Evolutionary conservation across 2,797 vertebrate genomes (phyloP), one percentile per base, ranked within the genome.

Genomic region (Alcedo quadribrachys): DNA sequence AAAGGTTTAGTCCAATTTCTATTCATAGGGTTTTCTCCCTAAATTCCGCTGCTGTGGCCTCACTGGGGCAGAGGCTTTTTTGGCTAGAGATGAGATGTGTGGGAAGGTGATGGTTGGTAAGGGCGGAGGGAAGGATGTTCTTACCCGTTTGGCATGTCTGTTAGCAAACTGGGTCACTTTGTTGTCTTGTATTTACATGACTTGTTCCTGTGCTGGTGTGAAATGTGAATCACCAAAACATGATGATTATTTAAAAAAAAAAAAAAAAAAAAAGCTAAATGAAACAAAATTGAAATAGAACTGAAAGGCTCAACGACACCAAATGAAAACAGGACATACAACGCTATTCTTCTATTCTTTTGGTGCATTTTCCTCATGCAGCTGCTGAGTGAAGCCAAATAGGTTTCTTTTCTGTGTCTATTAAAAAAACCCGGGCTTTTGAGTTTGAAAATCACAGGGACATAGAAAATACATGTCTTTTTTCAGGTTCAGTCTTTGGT

Each of bases 201-300:
- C 81, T 93, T 94, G 88, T 85, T 92, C 75, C 69, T 82, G 89
- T 63, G 89, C 81, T 96, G 85, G 89, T 92, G 93, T 89, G 92
- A 96, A 97, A 77, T 95, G 95, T 95, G 92, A 96, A 95, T 95
- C 94, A 96, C 86, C 81, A 90, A 96, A 96, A 94, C 79, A 96
- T 58, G 91, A 87, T 93, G 85, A 86, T 92, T 85, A 93, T 95
- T 95, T 35, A 19, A 15, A 78, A 90, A 80, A 80, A 85, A 67
- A 81, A 80, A 85, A 67, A 81, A 28, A 51, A 51, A 51, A 95
- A 78, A 25, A 50, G 65, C 82, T 89, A 93, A 93, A 88, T 77
- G 81, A 90, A 92, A 93, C 75, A 87, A 65, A 90, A 87, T 85
- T 87, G 89, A 94, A 93, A 93, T 89, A 96, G 93, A 96, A 85